These are phyloP conservation scores for Sylvia borin DNA, from an alignment of 2,797 vertebrate species.

Conservation along the genomic window DNA sequence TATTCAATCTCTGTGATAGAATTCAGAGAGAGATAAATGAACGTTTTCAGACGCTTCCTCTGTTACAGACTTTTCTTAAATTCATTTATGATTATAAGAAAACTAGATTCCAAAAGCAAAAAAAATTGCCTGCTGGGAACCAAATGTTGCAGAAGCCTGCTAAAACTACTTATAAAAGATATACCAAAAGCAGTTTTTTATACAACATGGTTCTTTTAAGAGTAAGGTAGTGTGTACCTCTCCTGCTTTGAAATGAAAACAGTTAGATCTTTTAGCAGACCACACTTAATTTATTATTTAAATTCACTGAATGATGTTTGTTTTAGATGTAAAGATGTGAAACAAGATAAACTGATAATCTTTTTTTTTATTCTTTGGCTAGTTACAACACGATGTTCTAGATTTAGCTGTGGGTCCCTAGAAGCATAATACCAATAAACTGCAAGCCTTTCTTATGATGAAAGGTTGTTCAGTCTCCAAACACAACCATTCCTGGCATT, in stretches of 20 bases:
- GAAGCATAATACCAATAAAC: not conserved
- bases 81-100: not conserved
- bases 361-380: not conserved
- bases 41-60: not conserved
- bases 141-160: not conserved
- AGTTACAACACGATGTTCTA: not conserved
- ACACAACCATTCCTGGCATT: not conserved
- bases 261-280: not conserved
- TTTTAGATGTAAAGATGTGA: not conserved
- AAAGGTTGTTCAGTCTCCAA: not conserved
- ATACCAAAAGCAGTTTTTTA: not conserved
- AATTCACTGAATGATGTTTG: not conserved
- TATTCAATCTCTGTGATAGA: not conserved
- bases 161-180: not conserved
- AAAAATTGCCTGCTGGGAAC: not conserved
- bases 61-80: not conserved
- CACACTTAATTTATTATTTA: not conserved
- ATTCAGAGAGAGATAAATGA: not conserved
- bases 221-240: not conserved
- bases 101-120: not conserved
- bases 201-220: not conserved
- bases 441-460: not conserved
- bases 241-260: not conserved
- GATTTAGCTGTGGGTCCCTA: not conserved
- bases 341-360: not conserved